A percentile compares a stretch with the other conserved stretches of the same genome.
Conservation (phyloP, 2,113 vertebrate genomes). For the Coptodon rendalli region DNA sequence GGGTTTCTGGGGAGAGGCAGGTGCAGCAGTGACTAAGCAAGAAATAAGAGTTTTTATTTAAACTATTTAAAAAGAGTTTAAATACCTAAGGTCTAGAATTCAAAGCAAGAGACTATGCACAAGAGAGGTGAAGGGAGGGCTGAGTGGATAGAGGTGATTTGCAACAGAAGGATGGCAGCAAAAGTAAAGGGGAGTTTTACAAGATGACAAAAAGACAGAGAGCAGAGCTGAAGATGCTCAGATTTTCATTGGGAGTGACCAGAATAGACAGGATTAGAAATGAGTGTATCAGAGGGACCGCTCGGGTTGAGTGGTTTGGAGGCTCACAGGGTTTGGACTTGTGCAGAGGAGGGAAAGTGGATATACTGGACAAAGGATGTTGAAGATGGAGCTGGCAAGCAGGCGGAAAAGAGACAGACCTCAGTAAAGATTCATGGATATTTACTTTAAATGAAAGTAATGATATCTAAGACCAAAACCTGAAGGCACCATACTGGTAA, state of each 20-base stretch:
- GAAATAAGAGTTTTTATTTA: background rate
- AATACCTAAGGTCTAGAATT: too few species aligned
- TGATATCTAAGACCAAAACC: background rate
- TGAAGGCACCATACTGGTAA: background rate
- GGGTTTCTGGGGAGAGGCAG: background rate
- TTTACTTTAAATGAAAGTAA: background rate
- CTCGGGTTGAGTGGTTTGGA: background rate
- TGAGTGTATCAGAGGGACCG: background rate
- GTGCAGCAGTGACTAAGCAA: background rate
- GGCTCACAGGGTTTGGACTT: background rate
- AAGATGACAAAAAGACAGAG: background rate
- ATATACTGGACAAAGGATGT: background rate
- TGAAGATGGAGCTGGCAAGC: background rate
- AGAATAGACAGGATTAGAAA: background rate
- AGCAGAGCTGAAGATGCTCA: background rate
- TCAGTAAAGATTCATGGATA: background rate
- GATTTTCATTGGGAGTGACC: background rate
- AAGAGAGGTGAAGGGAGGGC: background rate
- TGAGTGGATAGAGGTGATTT: background rate
- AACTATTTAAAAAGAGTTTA: background rate
- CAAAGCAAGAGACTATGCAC: fast-evolving
- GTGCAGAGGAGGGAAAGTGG: background rate
- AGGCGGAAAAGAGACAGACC: background rate
- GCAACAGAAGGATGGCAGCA: background rate
- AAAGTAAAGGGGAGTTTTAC: background rate